Percentiles rank a stretch among this genome's conserved stretches.
These are phyloP conservation scores for Coturnix japonica DNA, from an alignment of 2,113 vertebrate genomes.

Conservation along the genomic window DNA sequence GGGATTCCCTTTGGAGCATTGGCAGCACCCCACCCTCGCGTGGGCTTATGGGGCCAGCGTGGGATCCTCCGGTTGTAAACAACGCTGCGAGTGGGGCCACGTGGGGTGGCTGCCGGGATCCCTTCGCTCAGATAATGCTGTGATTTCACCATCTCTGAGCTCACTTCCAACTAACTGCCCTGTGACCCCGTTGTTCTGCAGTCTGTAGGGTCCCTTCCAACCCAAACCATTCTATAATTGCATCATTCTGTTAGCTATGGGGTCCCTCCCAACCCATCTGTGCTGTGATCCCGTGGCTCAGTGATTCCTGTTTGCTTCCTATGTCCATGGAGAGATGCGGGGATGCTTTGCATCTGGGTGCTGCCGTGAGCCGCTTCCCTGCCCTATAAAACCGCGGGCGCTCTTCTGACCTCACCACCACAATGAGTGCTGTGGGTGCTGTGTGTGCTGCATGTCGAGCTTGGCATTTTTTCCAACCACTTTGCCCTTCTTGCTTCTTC, in stretches of 20 bases:
- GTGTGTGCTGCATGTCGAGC: not conserved
- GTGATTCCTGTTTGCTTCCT: not conserved
- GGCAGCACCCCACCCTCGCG: not conserved
- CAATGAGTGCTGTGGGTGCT: not conserved
- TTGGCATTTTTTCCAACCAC: not conserved
- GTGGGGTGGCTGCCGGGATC: not conserved
- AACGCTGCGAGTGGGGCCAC: not conserved
- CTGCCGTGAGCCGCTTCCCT: not conserved
- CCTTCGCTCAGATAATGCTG: not conserved
- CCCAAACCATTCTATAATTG: too few species aligned
- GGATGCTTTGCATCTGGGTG: fast-evolving
- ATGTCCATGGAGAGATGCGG: fast-evolving
- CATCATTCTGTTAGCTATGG: too few species aligned
- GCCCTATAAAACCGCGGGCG: fast-evolving
- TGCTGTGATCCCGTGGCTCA: not conserved
- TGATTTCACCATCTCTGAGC: too few species aligned
- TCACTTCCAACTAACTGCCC: too few species aligned
- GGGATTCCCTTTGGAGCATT: not conserved
- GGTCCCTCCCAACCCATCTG: not conserved
- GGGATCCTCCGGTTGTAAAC: not conserved
- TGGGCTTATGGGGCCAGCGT: not conserved
- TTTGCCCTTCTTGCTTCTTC: not conserved
- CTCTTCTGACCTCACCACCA: not conserved
- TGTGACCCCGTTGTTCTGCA: too few species aligned
- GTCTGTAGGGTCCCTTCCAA: too few species aligned